Conservation (phyloP, 2,797 vertebrate species). For the Microctenopoma stevenorrisi region DNA sequence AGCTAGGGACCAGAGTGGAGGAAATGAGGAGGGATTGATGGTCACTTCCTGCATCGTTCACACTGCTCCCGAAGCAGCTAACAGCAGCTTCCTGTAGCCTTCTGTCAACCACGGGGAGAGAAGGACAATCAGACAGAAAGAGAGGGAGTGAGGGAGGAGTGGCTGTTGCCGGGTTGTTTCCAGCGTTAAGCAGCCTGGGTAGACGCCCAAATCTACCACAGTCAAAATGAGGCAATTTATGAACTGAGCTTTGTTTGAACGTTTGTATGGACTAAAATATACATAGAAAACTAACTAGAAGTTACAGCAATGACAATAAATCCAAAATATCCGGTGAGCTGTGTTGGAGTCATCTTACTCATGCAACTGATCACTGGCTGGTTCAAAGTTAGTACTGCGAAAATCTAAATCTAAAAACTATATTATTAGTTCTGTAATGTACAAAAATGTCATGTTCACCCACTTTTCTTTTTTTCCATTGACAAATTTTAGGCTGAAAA, state of each 20-base stretch:
- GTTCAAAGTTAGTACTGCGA: not conserved
- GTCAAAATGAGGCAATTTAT: slow-evolving; percentile 41
- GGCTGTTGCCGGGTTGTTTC: slow-evolving; percentile 33
- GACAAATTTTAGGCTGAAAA: no score
- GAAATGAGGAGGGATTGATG: slow-evolving; percentile 82
- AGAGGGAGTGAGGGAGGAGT: slow-evolving; percentile 15
- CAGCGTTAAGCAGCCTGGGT: slow-evolving; percentile 24
- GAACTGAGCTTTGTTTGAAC: slow-evolving; percentile 8
- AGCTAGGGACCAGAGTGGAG: slow-evolving; percentile 63
- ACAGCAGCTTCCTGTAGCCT: slow-evolving; percentile 80
- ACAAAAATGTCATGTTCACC: no score
- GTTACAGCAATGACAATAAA: not conserved
- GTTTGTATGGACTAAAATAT: slow-evolving; percentile 1
- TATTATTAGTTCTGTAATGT: no score
- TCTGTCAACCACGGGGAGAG: slow-evolving; percentile 59
- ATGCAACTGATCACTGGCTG: not conserved
- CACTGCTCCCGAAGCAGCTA: slow-evolving; percentile 68
- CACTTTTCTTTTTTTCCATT: no score
- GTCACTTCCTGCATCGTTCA: slow-evolving; percentile 81
- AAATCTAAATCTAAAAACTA: no score
- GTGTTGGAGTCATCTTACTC: not conserved
- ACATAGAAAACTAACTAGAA: no score
- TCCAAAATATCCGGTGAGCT: not conserved
- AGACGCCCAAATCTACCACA: slow-evolving; percentile 41
- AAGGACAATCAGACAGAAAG: slow-evolving; percentile 46